Evolutionary conservation across 2,888 invertebrate species (phyloP).

Genomic region (Teleogryllus oceanicus): DNA sequence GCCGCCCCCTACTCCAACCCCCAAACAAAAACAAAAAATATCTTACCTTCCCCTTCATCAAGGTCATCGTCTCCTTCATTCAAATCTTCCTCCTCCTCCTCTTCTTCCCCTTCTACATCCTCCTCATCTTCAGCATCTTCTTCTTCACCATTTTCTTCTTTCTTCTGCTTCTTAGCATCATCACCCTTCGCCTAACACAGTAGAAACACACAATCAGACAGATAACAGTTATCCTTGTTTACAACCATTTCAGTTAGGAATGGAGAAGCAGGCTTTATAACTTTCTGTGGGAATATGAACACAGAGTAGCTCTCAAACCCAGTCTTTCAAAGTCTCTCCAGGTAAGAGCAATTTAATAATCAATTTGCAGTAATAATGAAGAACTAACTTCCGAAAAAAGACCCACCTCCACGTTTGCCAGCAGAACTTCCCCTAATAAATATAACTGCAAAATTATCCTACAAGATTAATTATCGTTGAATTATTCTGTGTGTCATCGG

Average conservation of each 20-base stretch:
- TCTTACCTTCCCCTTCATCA: constrained; percentile 52
- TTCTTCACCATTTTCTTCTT: constrained; percentile 71
- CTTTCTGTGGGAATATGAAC: too few relatives aligned
- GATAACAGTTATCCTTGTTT: too few relatives aligned
- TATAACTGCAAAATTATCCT: not conserved
- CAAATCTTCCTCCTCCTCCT: constrained; percentile 63
- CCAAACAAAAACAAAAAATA: not conserved
- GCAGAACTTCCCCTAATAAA: not conserved
- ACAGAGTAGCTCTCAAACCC: not conserved
- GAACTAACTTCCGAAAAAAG: not conserved
- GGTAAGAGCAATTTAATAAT: not conserved
- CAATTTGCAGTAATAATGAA: constrained; percentile 3
- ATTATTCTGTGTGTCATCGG: too few relatives aligned
- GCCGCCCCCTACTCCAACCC: not conserved
- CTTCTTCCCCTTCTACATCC: constrained; percentile 58
- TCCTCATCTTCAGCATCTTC: constrained; percentile 65
- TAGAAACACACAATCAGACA: constrained; percentile 29
- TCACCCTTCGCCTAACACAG: constrained; percentile 48
- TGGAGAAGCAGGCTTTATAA: not conserved
- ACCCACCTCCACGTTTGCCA: not conserved
- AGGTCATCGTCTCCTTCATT: constrained; percentile 54
- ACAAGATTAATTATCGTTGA: not conserved
- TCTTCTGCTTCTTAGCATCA: constrained; percentile 74
- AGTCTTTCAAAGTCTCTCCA: constrained; percentile 2
- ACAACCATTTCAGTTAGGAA: not conserved